Evolutionary conservation across 35 echinoderm and acorn worm genomes (phyloP), one percentile per base, ranked within the genome.

Genomic region (Nesometra sesokonis): DNA sequence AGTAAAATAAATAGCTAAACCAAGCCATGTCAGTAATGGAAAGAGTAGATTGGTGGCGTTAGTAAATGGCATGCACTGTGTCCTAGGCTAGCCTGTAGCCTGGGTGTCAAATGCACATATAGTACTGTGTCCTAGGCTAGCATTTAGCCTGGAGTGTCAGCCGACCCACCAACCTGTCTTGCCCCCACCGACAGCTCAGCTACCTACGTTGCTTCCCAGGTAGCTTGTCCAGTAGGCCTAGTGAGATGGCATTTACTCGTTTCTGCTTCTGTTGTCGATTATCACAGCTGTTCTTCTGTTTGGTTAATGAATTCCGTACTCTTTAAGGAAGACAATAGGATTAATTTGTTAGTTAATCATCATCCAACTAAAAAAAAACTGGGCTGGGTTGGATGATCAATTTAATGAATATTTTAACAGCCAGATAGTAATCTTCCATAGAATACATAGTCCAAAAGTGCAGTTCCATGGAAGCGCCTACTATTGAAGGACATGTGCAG

Each of bases 141-240:
- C n/a, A n/a, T n/a, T n/a, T n/a, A n/a, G n/a, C n/a, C n/a, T n/a
- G n/a, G n/a, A n/a, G n/a, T n/a, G 52, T 67, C 52, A 67, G 52
- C 52, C 52, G 21, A 19, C 52, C 52, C 7, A 67, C 52, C 52
- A 67, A 67, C 52, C 52, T 67, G 9, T 67, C 52, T 27, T 13
- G 52, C 52, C 52, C 7, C 52, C 52, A 67, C 21, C 21, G 52
- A 67, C 52, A 67, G 38, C 38, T 15, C 52, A 15, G 52, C 52
- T 67, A 67, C 52, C 52, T 83, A 37, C 81, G 34, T 83, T 83
- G 81, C 37, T 38, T 83, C 21, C 81, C 81, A 83, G 81, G 81
- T 37, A 83, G 36, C 37, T 83, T 83, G 81, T 35, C 34, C 11
- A 83, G 36, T 30, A 83, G 35, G 34, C 37, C 37, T 31, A 38